phyloP scores from a whole-genome alignment of 2,888 invertebrate genomes.

The Kuschelorhynchus macadamiae region DNA sequence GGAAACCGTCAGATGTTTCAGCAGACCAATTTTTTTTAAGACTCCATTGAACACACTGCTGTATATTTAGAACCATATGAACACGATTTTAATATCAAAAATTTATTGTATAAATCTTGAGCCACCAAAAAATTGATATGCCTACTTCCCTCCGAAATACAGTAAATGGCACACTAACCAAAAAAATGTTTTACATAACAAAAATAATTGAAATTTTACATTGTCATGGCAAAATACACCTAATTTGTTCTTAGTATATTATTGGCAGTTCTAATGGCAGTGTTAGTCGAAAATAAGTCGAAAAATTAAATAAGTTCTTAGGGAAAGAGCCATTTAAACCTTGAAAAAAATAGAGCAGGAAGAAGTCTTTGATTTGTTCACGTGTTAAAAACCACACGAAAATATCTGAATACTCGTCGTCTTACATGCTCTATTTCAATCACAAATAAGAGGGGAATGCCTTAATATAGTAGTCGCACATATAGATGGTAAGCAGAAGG shows the following conservation, averaged over 20 bases:
- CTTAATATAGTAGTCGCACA: no score
- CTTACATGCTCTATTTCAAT: neutral
- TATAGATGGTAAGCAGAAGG: neutral
- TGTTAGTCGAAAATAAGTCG: constrained; percentile 28
- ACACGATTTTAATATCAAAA: neutral
- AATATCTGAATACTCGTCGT: no score
- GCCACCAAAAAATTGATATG: neutral
- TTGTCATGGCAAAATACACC: constrained; percentile 30
- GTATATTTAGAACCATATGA: neutral
- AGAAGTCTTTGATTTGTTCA: no score
- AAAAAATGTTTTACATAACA: constrained; percentile 5
- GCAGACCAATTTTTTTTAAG: neutral
- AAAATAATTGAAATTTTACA: constrained; percentile 1
- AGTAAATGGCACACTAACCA: neutral
- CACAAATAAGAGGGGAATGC: neutral
- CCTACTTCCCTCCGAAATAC: neutral
- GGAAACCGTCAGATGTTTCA: neutral
- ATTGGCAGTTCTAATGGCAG: constrained; percentile 48
- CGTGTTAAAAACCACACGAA: no score
- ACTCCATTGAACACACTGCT: neutral
- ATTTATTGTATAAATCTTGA: neutral
- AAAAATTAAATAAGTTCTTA: constrained; percentile 5
- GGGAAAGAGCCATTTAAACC: neutral
- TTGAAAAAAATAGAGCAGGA: constrained; percentile 3
- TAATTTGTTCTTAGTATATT: constrained; percentile 32